Conservation (phyloP, 2,113 vertebrate genomes). For the Corapipo altera region DNA sequence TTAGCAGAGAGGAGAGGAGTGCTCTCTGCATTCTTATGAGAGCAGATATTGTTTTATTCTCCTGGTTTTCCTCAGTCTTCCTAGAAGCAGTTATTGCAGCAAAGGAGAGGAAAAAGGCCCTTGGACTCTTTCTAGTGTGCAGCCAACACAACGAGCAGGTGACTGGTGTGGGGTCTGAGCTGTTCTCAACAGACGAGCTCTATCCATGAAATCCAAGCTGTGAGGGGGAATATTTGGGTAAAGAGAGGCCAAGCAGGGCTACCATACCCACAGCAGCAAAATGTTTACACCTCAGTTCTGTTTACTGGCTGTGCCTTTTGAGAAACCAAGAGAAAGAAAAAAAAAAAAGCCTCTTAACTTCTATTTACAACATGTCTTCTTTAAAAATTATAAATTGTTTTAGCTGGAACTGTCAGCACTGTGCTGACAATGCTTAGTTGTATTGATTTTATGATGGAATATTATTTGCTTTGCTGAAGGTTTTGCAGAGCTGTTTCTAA, state of each 20-base stretch:
- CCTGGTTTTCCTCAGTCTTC: not conserved
- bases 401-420: slow-evolving; percentile 53
- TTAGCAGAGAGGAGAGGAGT: not conserved
- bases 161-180: fast-evolving
- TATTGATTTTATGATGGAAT: slow-evolving; percentile 68
- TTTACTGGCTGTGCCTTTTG: not conserved
- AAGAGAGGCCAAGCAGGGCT: not conserved
- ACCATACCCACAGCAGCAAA: not conserved
- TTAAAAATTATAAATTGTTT: slow-evolving; percentile 62
- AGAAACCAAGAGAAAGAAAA: not conserved
- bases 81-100: not conserved
- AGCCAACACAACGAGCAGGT: not conserved
- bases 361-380: slow-evolving; percentile 19
- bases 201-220: not conserved
- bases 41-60: not conserved
- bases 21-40: not conserved
- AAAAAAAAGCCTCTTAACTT: not conserved
- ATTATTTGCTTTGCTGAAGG: slow-evolving; percentile 60
- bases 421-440: slow-evolving; percentile 52
- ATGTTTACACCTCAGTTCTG: not conserved
- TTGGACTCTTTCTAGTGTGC: not conserved
- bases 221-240: not conserved
- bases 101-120: not conserved
- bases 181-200: not conserved
- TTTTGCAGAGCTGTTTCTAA: slow-evolving; percentile 66